A percentile compares a stretch with the other conserved stretches of the same genome.
Conservation (phyloP, 2,888 invertebrate species). For the Noctua janthina region DNA sequence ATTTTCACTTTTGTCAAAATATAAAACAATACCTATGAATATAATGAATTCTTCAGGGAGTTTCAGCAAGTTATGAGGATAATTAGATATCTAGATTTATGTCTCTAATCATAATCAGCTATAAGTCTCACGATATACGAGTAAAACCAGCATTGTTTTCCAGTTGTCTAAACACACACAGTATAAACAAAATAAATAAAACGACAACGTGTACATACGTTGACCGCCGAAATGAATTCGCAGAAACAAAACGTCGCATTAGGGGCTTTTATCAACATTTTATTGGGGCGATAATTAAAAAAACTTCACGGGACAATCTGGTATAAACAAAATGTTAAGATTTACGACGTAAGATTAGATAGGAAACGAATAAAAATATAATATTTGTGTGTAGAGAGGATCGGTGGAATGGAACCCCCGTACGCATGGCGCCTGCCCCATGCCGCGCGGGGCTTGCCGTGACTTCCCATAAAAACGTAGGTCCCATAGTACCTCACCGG, state of each 20-base stretch:
- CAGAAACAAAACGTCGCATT: constrained; percentile 64
- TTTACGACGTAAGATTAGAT: constrained; percentile 75
- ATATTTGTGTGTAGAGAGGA: constrained; percentile 64
- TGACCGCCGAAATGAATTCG: constrained; percentile 47
- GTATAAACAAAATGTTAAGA: constrained; percentile 71
- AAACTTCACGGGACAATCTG: constrained; percentile 64
- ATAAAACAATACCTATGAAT: constrained; percentile 45
- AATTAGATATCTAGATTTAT: constrained; percentile 35
- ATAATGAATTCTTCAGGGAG: constrained; percentile 21
- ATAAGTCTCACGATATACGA: constrained; percentile 31
- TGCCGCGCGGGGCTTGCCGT: constrained; percentile 68
- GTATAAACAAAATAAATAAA: constrained; percentile 29
- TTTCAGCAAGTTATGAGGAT: constrained; percentile 21
- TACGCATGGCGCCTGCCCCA: constrained; percentile 79
- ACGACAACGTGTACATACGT: constrained; percentile 14
- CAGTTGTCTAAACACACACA: constrained; percentile 48
- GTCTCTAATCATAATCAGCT: constrained; percentile 33
- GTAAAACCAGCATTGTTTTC: constrained; percentile 39
- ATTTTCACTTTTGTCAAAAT: constrained; percentile 58
- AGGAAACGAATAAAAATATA: constrained; percentile 71
- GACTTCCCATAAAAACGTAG: constrained; percentile 54
- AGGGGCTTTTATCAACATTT: constrained; percentile 63
- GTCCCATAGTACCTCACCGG: constrained; percentile 54
- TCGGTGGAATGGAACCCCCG: constrained; percentile 67
- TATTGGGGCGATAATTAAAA: constrained; percentile 66